A percentile compares a stretch with the other conserved stretches of the same genome.
These are phyloP conservation scores for Zele albiditarsus DNA, from an alignment of 2,888 invertebrate genomes.

Conservation along the genomic window DNA sequence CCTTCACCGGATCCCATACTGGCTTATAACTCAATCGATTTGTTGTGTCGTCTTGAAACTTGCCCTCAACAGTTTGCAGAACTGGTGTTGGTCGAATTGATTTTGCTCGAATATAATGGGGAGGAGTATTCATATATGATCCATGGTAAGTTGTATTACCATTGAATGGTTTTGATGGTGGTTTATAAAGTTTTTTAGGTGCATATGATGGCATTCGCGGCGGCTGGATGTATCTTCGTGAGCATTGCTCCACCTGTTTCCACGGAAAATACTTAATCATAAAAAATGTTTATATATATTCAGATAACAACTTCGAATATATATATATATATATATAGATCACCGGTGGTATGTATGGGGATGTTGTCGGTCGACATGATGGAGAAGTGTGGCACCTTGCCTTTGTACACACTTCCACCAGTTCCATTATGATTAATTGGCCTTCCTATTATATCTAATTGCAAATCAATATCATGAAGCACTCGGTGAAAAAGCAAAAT, in stretches of 20 bases:
- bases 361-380: conserved; percentile 44
- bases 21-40: conserved; percentile 62
- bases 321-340: background rate
- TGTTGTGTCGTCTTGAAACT: conserved; percentile 64
- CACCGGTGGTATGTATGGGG: conserved; percentile 46
- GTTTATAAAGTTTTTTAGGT: conserved; percentile 58
- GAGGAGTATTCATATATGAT: conserved; percentile 60
- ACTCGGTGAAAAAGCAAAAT: background rate
- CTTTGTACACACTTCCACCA: conserved; percentile 55
- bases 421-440: conserved; percentile 54
- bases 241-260: conserved; percentile 49
- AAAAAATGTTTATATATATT: conserved; percentile 17
- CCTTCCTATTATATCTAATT: background rate
- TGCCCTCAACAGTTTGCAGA: conserved; percentile 55
- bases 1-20: conserved; percentile 58
- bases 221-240: conserved; percentile 66
- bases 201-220: conserved; percentile 62
- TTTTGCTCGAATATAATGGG: conserved; percentile 47
- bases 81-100: conserved; percentile 59
- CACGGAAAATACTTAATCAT: background rate
- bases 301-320: background rate
- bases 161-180: conserved; percentile 61
- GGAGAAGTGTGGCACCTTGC: conserved; percentile 38
- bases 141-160: conserved; percentile 63
- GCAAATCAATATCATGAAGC: background rate